Conservation (phyloP, 2,888 invertebrate genomes). For the Formica aserva region DNA sequence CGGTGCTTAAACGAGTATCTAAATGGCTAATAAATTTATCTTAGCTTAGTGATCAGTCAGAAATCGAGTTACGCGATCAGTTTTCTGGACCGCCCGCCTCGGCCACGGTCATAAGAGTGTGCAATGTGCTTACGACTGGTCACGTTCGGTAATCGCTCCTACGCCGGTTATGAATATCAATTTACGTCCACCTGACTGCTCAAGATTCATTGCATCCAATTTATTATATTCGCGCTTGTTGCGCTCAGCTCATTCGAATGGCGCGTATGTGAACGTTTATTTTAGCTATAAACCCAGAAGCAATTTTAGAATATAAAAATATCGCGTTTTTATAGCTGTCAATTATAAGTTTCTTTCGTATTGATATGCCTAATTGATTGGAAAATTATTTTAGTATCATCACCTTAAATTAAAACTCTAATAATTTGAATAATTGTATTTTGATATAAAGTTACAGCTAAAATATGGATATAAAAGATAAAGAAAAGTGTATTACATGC, state of each 20-base stretch:
- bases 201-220: conserved; percentile 61
- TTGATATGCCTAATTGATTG: neutral
- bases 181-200: conserved; percentile 71
- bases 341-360: neutral
- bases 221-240: conserved; percentile 56
- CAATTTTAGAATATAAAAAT: neutral
- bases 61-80: conserved; percentile 58
- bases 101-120: conserved; percentile 44
- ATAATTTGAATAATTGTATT: neutral
- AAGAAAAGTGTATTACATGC: conserved; percentile 1
- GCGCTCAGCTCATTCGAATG: neutral
- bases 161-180: conserved; percentile 71
- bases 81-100: conserved; percentile 40
- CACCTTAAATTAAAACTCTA: neutral
- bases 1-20: conserved; percentile 5
- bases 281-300: neutral
- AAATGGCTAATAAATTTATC: conserved; percentile 49
- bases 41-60: conserved; percentile 34
- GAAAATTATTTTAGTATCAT: neutral
- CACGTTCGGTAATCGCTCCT: conserved; percentile 67
- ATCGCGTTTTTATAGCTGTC: neutral
- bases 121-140: conserved; percentile 59
- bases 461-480: neutral
- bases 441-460: neutral
- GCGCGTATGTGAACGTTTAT: neutral